Conservation (phyloP, 35 echinoderm and acorn worm genomes). For the Chiridota heheva region DNA sequence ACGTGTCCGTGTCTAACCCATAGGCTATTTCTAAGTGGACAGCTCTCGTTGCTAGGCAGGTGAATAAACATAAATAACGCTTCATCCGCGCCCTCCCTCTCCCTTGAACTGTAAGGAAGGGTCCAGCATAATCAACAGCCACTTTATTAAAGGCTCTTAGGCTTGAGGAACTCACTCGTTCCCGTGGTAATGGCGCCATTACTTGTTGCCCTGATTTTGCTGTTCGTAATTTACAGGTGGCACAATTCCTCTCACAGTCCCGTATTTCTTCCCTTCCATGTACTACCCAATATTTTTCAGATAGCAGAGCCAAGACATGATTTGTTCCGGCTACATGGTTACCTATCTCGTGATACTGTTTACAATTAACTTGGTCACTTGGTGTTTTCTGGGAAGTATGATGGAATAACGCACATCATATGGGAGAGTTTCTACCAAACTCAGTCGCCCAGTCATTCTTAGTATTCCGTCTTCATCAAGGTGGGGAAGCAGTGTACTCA, state of each 20-base stretch:
- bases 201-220: constrained; percentile 15
- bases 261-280: constrained; percentile 20
- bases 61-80: constrained; percentile 52
- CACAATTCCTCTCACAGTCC: constrained; percentile 23
- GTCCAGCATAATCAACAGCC: constrained; percentile 21
- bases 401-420: constrained; percentile 32
- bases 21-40: constrained; percentile 47
- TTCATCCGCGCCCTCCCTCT: constrained; percentile 22
- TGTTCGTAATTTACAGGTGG: constrained; percentile 29
- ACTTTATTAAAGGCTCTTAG: constrained; percentile 17
- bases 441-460: constrained; percentile 22
- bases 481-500: constrained; percentile 7
- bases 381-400: constrained; percentile 35
- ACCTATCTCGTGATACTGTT: constrained; percentile 9
- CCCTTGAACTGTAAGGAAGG: constrained; percentile 29
- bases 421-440: constrained; percentile 33
- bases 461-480: constrained; percentile 16
- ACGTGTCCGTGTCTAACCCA: constrained; percentile 41
- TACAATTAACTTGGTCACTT: constrained; percentile 18
- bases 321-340: constrained; percentile 2
- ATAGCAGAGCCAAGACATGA: constrained; percentile 4
- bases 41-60: constrained; percentile 35
- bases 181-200: constrained; percentile 10
- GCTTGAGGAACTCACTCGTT: no score
- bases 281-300: constrained; percentile 1